Evolutionary conservation across 92 coral and sea anemone genomes (phyloP).

Genomic region (Meandrina meandrites): DNA sequence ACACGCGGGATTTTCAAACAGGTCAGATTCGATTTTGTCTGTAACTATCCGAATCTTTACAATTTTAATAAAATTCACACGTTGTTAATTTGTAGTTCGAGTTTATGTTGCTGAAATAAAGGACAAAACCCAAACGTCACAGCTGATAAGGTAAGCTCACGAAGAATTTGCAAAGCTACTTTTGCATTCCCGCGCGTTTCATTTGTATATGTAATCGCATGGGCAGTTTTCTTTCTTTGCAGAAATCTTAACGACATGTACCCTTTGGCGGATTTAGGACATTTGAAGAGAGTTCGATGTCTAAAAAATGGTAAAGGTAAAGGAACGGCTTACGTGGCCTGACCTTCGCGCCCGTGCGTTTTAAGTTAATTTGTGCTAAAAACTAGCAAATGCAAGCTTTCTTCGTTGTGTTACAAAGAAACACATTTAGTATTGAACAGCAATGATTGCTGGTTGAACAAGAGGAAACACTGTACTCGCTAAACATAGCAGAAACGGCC

Average conservation of each 20-base stretch:
- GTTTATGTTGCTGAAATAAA: slow-evolving; percentile 72
- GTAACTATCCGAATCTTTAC: neutral
- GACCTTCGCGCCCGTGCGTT: too few relatives aligned
- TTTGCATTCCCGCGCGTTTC: neutral
- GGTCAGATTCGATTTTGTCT: slow-evolving; percentile 36
- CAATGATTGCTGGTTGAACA: neutral
- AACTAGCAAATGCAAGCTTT: neutral
- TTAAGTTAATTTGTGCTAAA: neutral
- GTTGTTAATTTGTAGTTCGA: slow-evolving; percentile 53
- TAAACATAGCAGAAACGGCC: neutral
- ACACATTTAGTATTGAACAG: neutral
- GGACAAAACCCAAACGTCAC: slow-evolving; percentile 79
- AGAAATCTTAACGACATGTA: slow-evolving; percentile 71
- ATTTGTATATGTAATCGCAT: too few relatives aligned
- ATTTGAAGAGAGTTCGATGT: slow-evolving; percentile 74
- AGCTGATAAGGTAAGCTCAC: slow-evolving; percentile 68
- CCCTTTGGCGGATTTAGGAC: slow-evolving; percentile 61
- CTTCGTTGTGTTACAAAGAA: neutral
- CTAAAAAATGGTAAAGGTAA: slow-evolving; percentile 48
- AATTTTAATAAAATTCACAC: neutral
- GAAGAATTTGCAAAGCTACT: neutral
- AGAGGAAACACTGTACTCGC: neutral
- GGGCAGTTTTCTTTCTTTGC: neutral
- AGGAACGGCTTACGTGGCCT: too few relatives aligned
- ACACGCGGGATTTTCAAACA: slow-evolving; percentile 75